Percentiles rank a stretch among this genome's conserved stretches.
Evolutionary conservation across 2,113 vertebrate genomes (phyloP).

Genomic region (Scalopus aquaticus): DNA sequence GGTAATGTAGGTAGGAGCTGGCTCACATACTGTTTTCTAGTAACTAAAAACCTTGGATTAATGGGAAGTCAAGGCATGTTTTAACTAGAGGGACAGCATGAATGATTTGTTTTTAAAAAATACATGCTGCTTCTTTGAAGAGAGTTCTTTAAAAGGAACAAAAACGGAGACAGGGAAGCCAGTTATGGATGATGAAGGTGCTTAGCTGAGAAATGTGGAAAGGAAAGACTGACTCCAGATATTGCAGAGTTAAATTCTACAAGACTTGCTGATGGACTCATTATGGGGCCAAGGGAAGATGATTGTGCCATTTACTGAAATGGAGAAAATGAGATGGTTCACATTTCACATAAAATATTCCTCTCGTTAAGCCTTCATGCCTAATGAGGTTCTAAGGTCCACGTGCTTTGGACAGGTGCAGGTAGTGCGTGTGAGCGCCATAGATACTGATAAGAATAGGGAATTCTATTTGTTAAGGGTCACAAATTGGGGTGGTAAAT

Average conservation of each 20-base stretch:
- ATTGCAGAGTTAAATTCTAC: neutral
- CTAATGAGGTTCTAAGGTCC: neutral
- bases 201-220: neutral
- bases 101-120: neutral
- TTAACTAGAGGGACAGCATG: neutral
- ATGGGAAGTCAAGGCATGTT: neutral
- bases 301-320: neutral
- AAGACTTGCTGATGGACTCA: neutral
- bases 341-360: neutral
- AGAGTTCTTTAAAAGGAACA: neutral
- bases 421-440: neutral
- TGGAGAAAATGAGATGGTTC: neutral
- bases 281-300: neutral
- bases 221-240: neutral
- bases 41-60: neutral
- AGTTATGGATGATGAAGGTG: neutral
- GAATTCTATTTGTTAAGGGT: constrained; percentile 2
- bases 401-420: neutral
- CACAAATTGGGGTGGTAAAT: neutral
- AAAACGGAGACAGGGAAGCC: neutral
- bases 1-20: neutral
- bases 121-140: neutral
- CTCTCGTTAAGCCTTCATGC: neutral
- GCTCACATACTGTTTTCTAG: neutral
- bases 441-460: neutral